Evolutionary conservation across 2,113 vertebrate genomes (phyloP).

Genomic region (Oxyura jamaicensis): DNA sequence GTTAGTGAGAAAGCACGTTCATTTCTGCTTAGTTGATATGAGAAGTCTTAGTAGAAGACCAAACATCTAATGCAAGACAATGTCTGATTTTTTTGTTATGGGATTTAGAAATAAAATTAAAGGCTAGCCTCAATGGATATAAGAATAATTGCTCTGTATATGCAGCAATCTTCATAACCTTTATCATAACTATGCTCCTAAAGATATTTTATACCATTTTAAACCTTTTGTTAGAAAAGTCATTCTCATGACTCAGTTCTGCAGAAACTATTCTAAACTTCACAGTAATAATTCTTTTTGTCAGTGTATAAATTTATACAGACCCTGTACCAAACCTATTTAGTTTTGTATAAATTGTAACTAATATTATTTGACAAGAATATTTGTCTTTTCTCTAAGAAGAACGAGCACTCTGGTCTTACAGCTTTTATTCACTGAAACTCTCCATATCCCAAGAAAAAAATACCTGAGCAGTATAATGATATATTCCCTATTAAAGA

Average conservation of each 20-base stretch:
- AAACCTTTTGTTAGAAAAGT: background rate
- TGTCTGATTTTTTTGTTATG: background rate
- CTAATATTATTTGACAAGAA: background rate
- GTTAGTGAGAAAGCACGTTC: background rate
- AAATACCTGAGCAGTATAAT: background rate
- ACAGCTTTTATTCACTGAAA: background rate
- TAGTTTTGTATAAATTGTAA: background rate
- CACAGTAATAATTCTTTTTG: background rate
- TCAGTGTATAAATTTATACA: background rate
- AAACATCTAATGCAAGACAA: background rate
- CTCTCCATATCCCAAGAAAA: background rate
- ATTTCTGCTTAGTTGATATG: background rate
- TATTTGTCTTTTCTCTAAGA: background rate
- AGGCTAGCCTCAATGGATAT: background rate
- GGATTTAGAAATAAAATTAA: background rate
- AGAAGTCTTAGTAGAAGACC: fast-evolving
- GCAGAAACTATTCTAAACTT: background rate
- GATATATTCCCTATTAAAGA: background rate
- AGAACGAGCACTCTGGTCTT: background rate
- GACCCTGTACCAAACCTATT: background rate
- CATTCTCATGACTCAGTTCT: background rate
- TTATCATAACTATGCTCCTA: background rate
- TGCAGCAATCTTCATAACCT: background rate
- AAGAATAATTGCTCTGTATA: background rate
- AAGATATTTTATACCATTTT: background rate